phyloP scores from a whole-genome alignment of 2,797 vertebrate genomes.

The Pitangus sulphuratus region DNA sequence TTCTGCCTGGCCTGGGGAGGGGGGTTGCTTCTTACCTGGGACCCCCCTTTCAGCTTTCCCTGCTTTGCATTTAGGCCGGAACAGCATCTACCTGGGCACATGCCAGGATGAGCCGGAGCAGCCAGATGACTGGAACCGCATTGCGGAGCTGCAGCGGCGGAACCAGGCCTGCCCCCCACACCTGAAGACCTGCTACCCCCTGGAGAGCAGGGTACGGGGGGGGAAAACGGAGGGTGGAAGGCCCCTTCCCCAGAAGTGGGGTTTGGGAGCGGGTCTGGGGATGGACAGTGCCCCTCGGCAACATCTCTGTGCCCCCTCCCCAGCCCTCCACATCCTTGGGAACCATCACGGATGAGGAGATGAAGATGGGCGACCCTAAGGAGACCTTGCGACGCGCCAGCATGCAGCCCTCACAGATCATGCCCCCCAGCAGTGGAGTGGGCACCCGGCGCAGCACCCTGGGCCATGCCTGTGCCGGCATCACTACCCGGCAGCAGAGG shows the following conservation, averaged over 20 bases:
- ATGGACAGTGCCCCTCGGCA: fast-evolving
- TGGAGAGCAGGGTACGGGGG: conserved; percentile 86
- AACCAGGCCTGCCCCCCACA: conserved; percentile 89
- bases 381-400: conserved; percentile 89
- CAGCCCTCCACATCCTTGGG: conserved; percentile 70
- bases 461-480: neutral
- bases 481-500: conserved; percentile 75
- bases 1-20: neutral
- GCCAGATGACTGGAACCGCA: conserved; percentile 89
- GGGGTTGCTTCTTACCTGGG: neutral
- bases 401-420: conserved; percentile 80
- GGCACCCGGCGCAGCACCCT: conserved; percentile 67
- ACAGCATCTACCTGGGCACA: conserved; percentile 67
- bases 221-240: neutral
- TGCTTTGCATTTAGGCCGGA: conserved; percentile 36
- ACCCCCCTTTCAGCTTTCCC: fast-evolving
- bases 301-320: neutral
- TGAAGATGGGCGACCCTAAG: conserved; percentile 86
- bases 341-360: conserved; percentile 87
- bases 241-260: neutral
- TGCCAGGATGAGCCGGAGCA: conserved; percentile 90
- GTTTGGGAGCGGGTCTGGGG: neutral
- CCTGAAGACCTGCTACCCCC: conserved; percentile 92
- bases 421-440: fast-evolving
- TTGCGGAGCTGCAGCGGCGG: conserved; percentile 90